Base-by-base conservation (phyloP, 37 sponge, comb jelly and placozoan genomes). In the Amphimedon queenslandica region DNA sequence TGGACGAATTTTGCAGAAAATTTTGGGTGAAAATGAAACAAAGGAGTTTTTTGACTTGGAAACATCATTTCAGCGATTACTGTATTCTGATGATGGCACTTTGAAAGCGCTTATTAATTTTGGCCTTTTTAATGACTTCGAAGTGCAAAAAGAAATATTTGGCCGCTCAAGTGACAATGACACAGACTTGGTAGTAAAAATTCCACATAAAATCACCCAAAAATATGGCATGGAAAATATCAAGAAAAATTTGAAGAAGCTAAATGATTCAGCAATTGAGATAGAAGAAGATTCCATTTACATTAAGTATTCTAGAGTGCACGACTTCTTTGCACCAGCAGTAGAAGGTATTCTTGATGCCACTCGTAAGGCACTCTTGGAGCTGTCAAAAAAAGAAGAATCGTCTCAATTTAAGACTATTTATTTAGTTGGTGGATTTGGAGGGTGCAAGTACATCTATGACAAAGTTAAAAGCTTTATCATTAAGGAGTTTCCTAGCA, bases 81-180 rank as follows among this genome's bases (percentile, higher is more conserved):
- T 82, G 23, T 27, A 30, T 3, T 68, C 60, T 21, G 24, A 33
- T 58, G 69, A 82, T 57, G 61, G 21, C 23, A 28, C 55, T 21
- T 37, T 64, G 31, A 55, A 63, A 20, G 37, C 40, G 20, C 43
- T 58, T 8, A 43, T 82, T 4, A 67, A 57, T 18, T 11, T 56
- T 5, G 33, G 66, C 2, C 25, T 82, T 20, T 67, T 74, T 58
- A 57, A 40, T 53, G 40, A 32, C 11, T 82, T 82, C 57, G 82
- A 82, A 66, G 60, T 57, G 18, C 67, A 74, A 38, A 82, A 82
- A 35, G 66, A 74, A 37, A 40, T 68, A 3, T 82, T 82, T 74
- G 82, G 82, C 20, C 5, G 21, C 5, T 5, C 23, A n/a, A 11
- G 5, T 11, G 27, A 60, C 21, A 25, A 60, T 60, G 61, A 60